These are phyloP conservation scores for Liopterus haemorrhoidalis DNA, from an alignment of 2,888 invertebrate species.

Conservation along the genomic window DNA sequence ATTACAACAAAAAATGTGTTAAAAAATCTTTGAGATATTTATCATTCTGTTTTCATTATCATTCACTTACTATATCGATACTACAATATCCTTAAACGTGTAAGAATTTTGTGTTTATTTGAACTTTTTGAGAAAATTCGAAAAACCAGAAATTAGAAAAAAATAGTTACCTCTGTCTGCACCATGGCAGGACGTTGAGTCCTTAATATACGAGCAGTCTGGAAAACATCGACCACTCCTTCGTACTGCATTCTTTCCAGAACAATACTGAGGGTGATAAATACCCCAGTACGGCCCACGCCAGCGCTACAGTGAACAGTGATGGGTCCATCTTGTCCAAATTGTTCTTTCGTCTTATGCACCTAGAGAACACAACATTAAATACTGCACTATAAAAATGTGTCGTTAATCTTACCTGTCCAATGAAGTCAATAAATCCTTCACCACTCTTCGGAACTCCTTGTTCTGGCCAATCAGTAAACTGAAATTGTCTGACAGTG, in stretches of 20 bases:
- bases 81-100: too few relatives aligned
- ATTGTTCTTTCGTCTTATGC: conserved; percentile 99
- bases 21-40: too few relatives aligned
- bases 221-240: conserved; percentile 98
- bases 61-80: too few relatives aligned
- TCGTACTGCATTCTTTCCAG: conserved; percentile 99
- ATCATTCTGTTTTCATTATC: too few relatives aligned
- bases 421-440: conserved; percentile 98
- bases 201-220: conserved; percentile 94
- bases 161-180: conserved; percentile 92
- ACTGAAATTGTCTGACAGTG: conserved; percentile 93
- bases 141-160: too few relatives aligned
- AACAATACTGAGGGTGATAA: conserved; percentile 95
- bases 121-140: too few relatives aligned
- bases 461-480: conserved; percentile 94
- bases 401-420: too few relatives aligned
- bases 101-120: too few relatives aligned
- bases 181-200: conserved; percentile 99
- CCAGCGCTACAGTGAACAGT: conserved; percentile 95
- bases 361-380: too few relatives aligned
- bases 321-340: conserved; percentile 98
- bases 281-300: conserved; percentile 97
- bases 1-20: too few relatives aligned
- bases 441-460: conserved; percentile 97
- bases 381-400: too few relatives aligned